These are phyloP conservation scores for Penaeus indicus DNA, from an alignment of 1,140 invertebrate genomes.

Conservation along the genomic window DNA sequence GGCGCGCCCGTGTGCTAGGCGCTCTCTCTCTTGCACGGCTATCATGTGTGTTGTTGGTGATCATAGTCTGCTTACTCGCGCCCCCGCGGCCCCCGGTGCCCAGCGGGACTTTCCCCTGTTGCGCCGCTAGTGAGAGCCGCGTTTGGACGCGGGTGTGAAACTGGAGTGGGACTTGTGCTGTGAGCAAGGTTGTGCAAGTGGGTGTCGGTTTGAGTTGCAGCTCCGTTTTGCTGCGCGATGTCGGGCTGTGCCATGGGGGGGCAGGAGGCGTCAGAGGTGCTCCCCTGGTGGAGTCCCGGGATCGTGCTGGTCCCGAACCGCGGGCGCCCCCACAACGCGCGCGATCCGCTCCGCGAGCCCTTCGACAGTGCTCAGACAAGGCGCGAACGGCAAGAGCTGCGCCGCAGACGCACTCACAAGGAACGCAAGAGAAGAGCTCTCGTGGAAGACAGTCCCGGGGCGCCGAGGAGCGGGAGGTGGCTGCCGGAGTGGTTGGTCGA, in stretches of 20 bases:
- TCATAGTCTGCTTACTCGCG: not conserved
- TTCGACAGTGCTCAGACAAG: conserved; percentile 1
- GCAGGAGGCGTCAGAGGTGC: conserved; percentile 34
- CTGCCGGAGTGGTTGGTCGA: conserved; percentile 44
- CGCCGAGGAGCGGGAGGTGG: conserved; percentile 8
- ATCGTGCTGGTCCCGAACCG: conserved; percentile 47
- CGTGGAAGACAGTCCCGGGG: not conserved
- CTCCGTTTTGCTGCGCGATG: too few species aligned
- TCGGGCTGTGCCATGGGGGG: conserved; percentile 27
- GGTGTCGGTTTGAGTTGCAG: too few species aligned
- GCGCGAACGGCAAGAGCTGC: conserved; percentile 42
- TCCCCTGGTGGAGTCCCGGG: conserved; percentile 53
- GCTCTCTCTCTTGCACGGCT: conserved; percentile 18
- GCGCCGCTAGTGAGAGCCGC: not conserved
- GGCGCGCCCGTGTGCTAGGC: conserved; percentile 46
- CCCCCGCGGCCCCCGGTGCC: not conserved
- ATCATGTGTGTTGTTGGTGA: conserved; percentile 39
- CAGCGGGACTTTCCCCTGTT: not conserved
- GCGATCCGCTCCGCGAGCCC: conserved; percentile 30
- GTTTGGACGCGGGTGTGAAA: too few species aligned
- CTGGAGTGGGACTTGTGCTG: too few species aligned
- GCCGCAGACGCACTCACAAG: conserved; percentile 44
- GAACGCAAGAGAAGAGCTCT: conserved; percentile 21
- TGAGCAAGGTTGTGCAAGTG: too few species aligned
- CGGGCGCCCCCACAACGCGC: conserved; percentile 42